These are phyloP conservation scores for Gorsachius goisagi DNA, from an alignment of 2,113 vertebrate genomes.

Conservation along the genomic window DNA sequence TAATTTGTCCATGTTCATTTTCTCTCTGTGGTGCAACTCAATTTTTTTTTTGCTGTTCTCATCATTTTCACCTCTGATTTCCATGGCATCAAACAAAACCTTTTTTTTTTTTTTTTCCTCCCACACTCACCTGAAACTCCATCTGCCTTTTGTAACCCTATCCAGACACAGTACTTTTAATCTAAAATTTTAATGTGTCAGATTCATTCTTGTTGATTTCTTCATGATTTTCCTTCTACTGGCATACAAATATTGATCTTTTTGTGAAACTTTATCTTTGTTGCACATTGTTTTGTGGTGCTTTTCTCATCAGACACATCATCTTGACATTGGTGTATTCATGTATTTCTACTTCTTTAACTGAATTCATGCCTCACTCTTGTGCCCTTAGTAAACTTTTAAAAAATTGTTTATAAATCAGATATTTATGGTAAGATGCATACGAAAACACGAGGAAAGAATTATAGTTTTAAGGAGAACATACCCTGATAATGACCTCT, in stretches of 20 bases:
- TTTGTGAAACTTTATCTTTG: neutral
- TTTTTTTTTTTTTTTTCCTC: neutral
- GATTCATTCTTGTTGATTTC: neutral
- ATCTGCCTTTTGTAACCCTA: neutral
- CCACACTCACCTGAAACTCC: neutral
- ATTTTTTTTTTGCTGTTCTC: neutral
- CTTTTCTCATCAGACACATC: neutral
- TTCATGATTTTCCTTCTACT: neutral
- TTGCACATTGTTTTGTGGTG: neutral
- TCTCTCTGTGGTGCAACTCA: neutral
- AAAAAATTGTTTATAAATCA: conserved; percentile 27
- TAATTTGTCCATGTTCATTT: neutral
- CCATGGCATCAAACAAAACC: neutral
- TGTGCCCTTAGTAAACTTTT: neutral
- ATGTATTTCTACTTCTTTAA: neutral
- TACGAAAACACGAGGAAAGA: conserved; percentile 57
- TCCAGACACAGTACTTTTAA: neutral
- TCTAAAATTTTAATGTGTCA: neutral
- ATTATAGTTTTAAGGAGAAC: conserved; percentile 61
- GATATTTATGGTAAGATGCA: conserved; percentile 50
- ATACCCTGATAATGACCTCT: conserved; percentile 64
- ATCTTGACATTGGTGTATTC: neutral
- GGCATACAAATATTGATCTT: neutral
- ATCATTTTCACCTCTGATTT: neutral
- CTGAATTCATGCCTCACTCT: neutral